Base-by-base conservation (phyloP, 2,113 vertebrate genomes). In the Neogale vison region DNA sequence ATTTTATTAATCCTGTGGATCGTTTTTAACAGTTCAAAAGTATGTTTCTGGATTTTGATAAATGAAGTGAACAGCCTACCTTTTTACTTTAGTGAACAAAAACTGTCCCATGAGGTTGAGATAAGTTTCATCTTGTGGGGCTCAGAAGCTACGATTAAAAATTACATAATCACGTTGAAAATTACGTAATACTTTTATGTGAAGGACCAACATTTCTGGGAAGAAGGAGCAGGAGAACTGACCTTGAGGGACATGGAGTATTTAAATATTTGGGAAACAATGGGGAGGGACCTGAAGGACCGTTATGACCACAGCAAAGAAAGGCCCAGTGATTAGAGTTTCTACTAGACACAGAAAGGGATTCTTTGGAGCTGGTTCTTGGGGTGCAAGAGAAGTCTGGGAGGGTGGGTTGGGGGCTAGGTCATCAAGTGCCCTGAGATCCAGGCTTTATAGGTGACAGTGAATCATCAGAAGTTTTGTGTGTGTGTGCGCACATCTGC, bases 251-350 rank as follows among this genome's bases (percentile, higher is more conserved):
- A 81, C 72, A 57, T 42, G 45, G 72, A 80, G 24, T 57, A 83
- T 67, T 80, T 95, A 90, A 55, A n/a, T 76, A 34, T 65, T 86
- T 94, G 71, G 87, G 65, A 92, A 67, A 86, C 65, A 92, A 76
- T 76, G 65, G 34, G 36, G 26, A 77, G 47, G 55, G 67, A 76
- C 31, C 42, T 1, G n/a, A 93, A 89, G 67, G n/a, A 84, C 39
- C 13, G 6, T 57, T 57, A 83, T 76, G 42, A 93, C n/a, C 39
- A 88, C 59, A 88, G 36, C 5, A n/a, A 72, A 92, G 36, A 34
- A 57, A 69, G 52, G 57, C 20, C 61, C 45, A 80, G 20, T 85
- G 34, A 59, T 50, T 74, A 67, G 23, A 80, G 17, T 45, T 92
- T 86, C 42, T 94, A 36, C 29, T 67, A 79, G 31, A 36, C 24